These are phyloP conservation scores for Branchinecta lynchi DNA, from an alignment of 1,140 invertebrate genomes.

Conservation along the genomic window DNA sequence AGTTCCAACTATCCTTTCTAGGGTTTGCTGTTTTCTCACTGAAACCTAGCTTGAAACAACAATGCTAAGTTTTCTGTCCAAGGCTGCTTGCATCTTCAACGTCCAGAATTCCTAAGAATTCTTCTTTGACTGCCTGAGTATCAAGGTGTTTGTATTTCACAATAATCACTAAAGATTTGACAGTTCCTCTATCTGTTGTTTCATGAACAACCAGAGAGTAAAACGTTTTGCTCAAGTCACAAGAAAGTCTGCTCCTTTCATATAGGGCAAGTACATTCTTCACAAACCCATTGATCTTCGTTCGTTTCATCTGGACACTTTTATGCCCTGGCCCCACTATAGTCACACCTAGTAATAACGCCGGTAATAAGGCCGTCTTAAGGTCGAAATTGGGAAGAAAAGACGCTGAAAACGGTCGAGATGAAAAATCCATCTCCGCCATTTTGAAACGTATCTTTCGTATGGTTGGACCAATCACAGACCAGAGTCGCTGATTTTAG, in stretches of 20 bases:
- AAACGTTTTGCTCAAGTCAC: slow-evolving; percentile 1
- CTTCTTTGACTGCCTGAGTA: slow-evolving; percentile 5
- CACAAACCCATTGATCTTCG: not conserved
- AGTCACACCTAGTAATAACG: too few species aligned
- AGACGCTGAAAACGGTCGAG: too few species aligned
- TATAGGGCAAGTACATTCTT: not conserved
- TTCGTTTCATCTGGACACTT: slow-evolving; percentile 5
- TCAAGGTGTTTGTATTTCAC: slow-evolving; percentile 5
- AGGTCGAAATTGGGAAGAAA: too few species aligned
- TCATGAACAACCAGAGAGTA: slow-evolving; percentile 5
- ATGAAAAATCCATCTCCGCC: too few species aligned
- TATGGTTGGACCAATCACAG: too few species aligned
- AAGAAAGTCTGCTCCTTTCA: slow-evolving; percentile 6
- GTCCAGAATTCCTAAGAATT: slow-evolving; percentile 6
- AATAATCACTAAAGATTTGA: slow-evolving; percentile 7
- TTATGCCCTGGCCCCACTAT: too few species aligned
- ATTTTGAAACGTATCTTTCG: too few species aligned
- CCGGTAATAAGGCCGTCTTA: too few species aligned
- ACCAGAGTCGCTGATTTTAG: too few species aligned
- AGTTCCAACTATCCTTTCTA: slow-evolving; percentile 5
- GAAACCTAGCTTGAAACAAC: slow-evolving; percentile 6
- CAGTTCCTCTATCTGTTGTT: slow-evolving; percentile 9
- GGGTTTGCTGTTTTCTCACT: not conserved
- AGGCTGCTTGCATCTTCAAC: slow-evolving; percentile 9
- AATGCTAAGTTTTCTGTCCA: too few species aligned